phyloP scores from a whole-genome alignment of 2,888 invertebrate genomes.

The Amorpha juglandis region DNA sequence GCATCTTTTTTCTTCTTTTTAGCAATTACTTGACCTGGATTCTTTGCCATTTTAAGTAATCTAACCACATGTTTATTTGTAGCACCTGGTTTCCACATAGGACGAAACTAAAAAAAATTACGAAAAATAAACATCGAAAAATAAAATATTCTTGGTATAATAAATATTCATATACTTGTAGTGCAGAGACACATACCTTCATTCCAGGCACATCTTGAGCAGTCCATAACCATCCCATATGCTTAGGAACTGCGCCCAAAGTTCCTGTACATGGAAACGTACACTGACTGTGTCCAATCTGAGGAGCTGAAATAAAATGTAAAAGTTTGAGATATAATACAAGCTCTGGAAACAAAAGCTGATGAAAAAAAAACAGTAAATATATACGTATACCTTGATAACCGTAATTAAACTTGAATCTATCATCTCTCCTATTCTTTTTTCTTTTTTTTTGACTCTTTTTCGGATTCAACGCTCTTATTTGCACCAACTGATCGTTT shows the following conservation, averaged over 20 bases:
- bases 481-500: conserved; percentile 38
- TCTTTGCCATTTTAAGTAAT: conserved; percentile 65
- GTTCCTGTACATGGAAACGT: conserved; percentile 64
- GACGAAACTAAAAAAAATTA: conserved; percentile 70
- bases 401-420: conserved; percentile 77
- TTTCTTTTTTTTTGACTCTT: conserved; percentile 60
- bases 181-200: conserved; percentile 55
- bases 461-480: conserved; percentile 63
- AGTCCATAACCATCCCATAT: conserved; percentile 81
- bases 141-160: not conserved
- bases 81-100: conserved; percentile 77
- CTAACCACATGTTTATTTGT: conserved; percentile 69
- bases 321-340: conserved; percentile 23
- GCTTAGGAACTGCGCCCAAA: conserved; percentile 65
- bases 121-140: conserved; percentile 41
- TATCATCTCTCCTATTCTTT: conserved; percentile 62
- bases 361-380: conserved; percentile 38
- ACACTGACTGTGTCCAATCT: conserved; percentile 74
- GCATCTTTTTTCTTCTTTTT: conserved; percentile 66
- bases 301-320: conserved; percentile 61
- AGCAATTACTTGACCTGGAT: conserved; percentile 61
- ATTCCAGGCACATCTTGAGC: conserved; percentile 70
- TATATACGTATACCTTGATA: conserved; percentile 81
- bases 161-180: not conserved
- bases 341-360: conserved; percentile 25